Conservation (phyloP, 2,888 invertebrate genomes). For the Ceriagrion tenellum region DNA sequence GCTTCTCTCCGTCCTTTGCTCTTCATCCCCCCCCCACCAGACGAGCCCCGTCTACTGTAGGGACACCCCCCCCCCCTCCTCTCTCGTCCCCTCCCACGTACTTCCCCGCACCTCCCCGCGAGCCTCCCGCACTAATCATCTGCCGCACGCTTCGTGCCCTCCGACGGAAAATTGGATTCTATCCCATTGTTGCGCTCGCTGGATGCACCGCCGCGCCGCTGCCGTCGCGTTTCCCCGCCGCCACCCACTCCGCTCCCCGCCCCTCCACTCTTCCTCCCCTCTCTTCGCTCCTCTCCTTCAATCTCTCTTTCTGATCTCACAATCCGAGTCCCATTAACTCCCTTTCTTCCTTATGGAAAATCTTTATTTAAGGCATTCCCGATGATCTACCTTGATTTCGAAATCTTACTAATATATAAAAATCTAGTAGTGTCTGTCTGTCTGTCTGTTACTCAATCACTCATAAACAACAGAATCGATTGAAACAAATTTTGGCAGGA, state of each 20-base stretch:
- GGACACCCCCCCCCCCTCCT: not conserved
- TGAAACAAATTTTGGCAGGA: too few relatives aligned
- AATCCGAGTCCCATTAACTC: not conserved
- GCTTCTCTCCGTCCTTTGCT: not conserved
- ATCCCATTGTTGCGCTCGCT: constrained; percentile 48
- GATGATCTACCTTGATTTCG: too few relatives aligned
- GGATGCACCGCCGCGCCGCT: not conserved
- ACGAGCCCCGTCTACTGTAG: not conserved
- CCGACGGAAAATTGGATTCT: constrained; percentile 47
- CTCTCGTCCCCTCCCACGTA: too few relatives aligned
- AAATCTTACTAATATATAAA: too few relatives aligned
- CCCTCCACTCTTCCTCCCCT: not conserved
- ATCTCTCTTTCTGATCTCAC: not conserved
- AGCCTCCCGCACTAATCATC: not conserved
- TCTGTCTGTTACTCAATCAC: too few relatives aligned
- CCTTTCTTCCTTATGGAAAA: too few relatives aligned
- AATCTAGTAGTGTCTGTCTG: too few relatives aligned
- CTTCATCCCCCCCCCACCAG: not conserved
- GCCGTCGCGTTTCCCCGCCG: too few relatives aligned
- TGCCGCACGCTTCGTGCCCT: constrained; percentile 15
- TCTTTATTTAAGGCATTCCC: too few relatives aligned
- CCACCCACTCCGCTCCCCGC: not conserved
- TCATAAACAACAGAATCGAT: too few relatives aligned
- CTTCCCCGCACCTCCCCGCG: not conserved
- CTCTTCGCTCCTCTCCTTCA: too few relatives aligned